Evolutionary conservation across 2,113 vertebrate species (phyloP).

Genomic region (Albula glossodonta): DNA sequence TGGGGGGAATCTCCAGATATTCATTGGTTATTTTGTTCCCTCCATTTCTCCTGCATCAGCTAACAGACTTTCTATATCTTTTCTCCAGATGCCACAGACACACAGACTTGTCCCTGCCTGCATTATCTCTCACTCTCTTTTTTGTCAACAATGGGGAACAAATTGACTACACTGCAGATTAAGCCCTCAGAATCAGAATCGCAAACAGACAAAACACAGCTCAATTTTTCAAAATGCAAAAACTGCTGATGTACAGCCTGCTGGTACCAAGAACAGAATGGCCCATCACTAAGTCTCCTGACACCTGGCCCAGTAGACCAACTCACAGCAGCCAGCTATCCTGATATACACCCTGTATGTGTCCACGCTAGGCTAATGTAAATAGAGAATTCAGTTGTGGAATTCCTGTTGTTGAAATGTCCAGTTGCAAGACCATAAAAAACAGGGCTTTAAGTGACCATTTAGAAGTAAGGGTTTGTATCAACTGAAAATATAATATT

Average conservation of each 20-base stretch:
- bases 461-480: background rate
- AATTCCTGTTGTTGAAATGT: too few species aligned
- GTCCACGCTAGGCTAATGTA: too few species aligned
- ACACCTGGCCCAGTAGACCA: background rate
- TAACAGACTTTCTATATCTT: slow-evolving; percentile 42
- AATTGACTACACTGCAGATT: slow-evolving; percentile 52
- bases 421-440: background rate
- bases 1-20: background rate
- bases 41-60: slow-evolving; percentile 17
- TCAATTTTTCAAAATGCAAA: slow-evolving; percentile 8
- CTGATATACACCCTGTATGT: background rate
- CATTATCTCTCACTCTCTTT: slow-evolving; percentile 43
- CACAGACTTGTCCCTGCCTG: slow-evolving; percentile 55
- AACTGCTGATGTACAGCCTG: slow-evolving; percentile 33
- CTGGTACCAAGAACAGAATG: background rate
- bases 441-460: background rate
- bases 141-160: slow-evolving; percentile 46
- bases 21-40: background rate
- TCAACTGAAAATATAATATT: background rate
- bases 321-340: background rate
- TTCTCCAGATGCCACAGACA: slow-evolving; percentile 50
- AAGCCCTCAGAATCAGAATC: slow-evolving; percentile 33
- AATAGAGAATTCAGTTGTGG: background rate
- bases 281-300: background rate
- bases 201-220: slow-evolving; percentile 45